Base-by-base conservation (phyloP, 1,140 invertebrate genomes). In the Episyrphus balteatus region DNA sequence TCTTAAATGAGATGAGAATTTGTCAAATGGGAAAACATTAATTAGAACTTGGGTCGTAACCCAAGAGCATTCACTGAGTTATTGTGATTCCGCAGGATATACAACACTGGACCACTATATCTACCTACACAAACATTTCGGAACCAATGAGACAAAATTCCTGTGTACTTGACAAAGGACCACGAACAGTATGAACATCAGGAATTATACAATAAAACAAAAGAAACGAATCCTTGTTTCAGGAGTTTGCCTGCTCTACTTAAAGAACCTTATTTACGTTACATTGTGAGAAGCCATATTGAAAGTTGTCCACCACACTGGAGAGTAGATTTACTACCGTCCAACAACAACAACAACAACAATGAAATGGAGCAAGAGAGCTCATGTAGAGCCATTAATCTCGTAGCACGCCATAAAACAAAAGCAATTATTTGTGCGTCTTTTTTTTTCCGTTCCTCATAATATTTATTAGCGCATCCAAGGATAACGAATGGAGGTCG, bases 11-110 rank as follows among this genome's bases (percentile, higher is more conserved):
- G 15, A 21, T 14, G 40, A 42, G 19, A 42, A 42, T 42, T 42
- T 42, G 40, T 42, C 40, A 42, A 42, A 42, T 42, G 40, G 40
- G 40, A 42, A 42, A 42, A 42, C 40, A 42, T 42, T 42, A 42
- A 42, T 42, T 42, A 42, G 40, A 42, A 42, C 15, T 42, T 42
- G 40, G 21, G 21, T 42, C 40, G 40, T 42, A 42, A 42, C 40
- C 40, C 19, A 42, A 13, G 15, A 42, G 19, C 15, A 42, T 13
- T 42, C 40, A 42, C 40, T 42, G 40, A 42, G 19, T 42, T 42
- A 42, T 42, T 42, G 40, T 42, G 19, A 42, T 42, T 18, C 18
- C 13, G 40, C 15, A 42, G 40, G 40, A 42, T 42, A 21, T 42
- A 42, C 18, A 18, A 7, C 21, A 8, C 21, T 26, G 21, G 21